Base-by-base conservation (phyloP, 2,797 vertebrate species). In the Amniataba percoides region DNA sequence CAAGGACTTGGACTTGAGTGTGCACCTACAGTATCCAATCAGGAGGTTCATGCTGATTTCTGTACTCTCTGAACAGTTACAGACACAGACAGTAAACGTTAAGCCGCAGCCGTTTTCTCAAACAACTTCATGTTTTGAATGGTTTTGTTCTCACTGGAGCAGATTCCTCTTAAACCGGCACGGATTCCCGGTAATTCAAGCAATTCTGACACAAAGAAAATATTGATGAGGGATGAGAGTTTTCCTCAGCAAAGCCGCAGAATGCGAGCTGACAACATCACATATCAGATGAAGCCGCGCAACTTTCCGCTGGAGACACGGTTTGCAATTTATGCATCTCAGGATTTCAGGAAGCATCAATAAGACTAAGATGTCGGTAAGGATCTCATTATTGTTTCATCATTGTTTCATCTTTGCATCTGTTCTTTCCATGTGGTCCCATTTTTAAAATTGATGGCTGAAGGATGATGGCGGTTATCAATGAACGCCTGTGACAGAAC, bases 311-410 rank as follows among this genome's bases (percentile, higher is more conserved):
- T 48, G 40, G 64, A 78, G 53, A 74, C 55, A 16, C 0, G 1
- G 15, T 31, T 31, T 31, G 10, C 66, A 51, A 61, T 69, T 65
- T 63, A 43, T 79, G 64, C 59, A 51, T 76, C 48, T 51, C 66
- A 34, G 68, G 77, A 66, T 78, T 73, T 59, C 70, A 56, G 51
- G 49, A 78, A 63, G 51, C 76, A 77, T 81, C 77, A 62, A 57
- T 77, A 73, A 80, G 69, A 71, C 66, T 49, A 76, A 13, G 18
- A 80, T 65, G 53, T 78, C 77, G 75, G 69, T 21, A 21, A 81
- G 67, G 74, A 76, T 70, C 71, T 76, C 45, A 61, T 74, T 77
- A 75, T 73, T 77, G 58, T 84, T 86, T 82, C 48, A 80, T 70
- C 78, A 49, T n/a, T 49, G 23, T 78, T 84, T 78, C 45, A 74